A percentile compares a stretch with the other conserved stretches of the same genome.
phyloP scores from a whole-genome alignment of 2,113 vertebrate species.

The Eulacestoma nigropectus region DNA sequence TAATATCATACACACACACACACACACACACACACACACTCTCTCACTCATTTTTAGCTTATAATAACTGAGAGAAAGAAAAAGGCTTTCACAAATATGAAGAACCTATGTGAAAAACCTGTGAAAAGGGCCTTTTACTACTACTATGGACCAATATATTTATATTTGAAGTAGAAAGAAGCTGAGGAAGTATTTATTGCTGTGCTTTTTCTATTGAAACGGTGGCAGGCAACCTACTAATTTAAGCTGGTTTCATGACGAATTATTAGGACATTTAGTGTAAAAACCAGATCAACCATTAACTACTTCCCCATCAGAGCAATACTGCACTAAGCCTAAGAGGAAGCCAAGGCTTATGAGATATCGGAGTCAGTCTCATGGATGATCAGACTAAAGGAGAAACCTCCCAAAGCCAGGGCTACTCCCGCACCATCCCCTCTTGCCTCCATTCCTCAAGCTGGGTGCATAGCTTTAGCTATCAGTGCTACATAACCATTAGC shows the following conservation, averaged over 20 bases:
- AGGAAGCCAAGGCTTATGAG: not conserved
- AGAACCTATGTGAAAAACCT: conserved; percentile 11
- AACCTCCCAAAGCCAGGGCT: not conserved
- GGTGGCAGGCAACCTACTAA: conserved; percentile 7
- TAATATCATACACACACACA: not conserved
- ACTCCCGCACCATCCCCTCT: not conserved
- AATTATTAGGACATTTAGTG: conserved; percentile 38
- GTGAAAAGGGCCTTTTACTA: conserved; percentile 13
- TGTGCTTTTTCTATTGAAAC: not conserved
- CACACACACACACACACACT: not conserved
- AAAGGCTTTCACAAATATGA: not conserved
- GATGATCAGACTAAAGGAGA: not conserved
- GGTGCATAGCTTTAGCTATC: not conserved
- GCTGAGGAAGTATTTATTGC: not conserved
- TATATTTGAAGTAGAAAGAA: not conserved
- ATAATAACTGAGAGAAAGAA: not conserved
- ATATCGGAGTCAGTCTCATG: not conserved
- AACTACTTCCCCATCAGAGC: not conserved
- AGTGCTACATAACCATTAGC: not conserved
- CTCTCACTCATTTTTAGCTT: conserved; percentile 13
- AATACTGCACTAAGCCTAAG: not conserved
- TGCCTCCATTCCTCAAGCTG: not conserved
- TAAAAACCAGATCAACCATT: conserved; percentile 36
- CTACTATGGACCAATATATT: not conserved
- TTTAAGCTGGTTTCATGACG: conserved; percentile 26